Base-by-base conservation (phyloP, 92 coral and sea anemone species). In the Desmophyllum pertusum region DNA sequence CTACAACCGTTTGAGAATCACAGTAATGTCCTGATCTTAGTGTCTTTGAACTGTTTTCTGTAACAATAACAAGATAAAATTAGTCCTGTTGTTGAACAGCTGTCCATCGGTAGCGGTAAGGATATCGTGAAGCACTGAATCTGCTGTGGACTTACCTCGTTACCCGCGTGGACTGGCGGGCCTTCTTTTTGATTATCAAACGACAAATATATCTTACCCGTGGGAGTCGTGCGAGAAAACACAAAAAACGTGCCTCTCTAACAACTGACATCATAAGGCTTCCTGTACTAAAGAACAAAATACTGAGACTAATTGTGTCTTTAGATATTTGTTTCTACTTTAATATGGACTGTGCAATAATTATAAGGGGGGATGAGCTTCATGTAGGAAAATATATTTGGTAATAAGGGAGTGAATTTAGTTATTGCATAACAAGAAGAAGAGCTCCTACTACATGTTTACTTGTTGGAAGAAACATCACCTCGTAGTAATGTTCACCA, bases 221-320 rank as follows among this genome's bases (percentile, higher is more conserved):
- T 31, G 42, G 71, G 71, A 65, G 71, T 35, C 71, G 71, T 31
- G 42, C 40, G 71, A 65, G 71, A 36, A 65, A 65, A 65, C 0
- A 31, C 7, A 35, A 14, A 31, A 65, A 36, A 65, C 4, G n/a
- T 31, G 23, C 42, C 5, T 36, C 41, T 65, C 68, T 35, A 65
- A 23, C 71, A 35, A 35, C 71, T 65, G 23, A 33, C 71, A 23
- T 65, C 38, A 65, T 35, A 13, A 65, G 8, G 23, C 38, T 65
- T 65, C 70, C 40, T 65, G 0, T 65, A 14, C 5, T 2, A 59
- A 59, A 13, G 5, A 63, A 63, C 6, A 30, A 64, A 65, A 65
- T 13, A 65, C 41, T 1, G 35, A 8, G n/a, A 9, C 30, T 59
- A 25, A 59, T 25, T 59, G 11, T 59, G 31, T 59, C 27, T 59